Base-by-base conservation (phyloP, 2,797 vertebrate genomes). In the Enteromius fasciolatus region DNA sequence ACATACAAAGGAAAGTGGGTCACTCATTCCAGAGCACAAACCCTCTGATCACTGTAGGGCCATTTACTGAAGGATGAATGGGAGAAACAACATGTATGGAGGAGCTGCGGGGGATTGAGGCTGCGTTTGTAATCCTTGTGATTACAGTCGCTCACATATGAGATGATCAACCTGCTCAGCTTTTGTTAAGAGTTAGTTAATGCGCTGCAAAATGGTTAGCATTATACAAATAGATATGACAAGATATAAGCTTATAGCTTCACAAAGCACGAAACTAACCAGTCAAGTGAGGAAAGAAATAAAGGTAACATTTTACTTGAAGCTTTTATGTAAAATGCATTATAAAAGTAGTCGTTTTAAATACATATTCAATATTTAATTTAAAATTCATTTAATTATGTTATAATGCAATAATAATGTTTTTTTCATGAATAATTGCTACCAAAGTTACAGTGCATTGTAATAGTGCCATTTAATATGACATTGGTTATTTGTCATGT, bases 1-100 rank as follows among this genome's bases (percentile, higher is more conserved):
- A 78, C 84, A 83, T 83, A 91, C 90, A 90, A 91, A 90, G 81
- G 89, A 93, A 75, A 93, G 88, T 94, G 89, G 92, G 92, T 94
- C 92, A 92, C 69, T 87, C 84, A 85, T 87, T 87, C 41, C 59
- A 64, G 87, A 67, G 83, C 80, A 78, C 83, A 8, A 79, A 76
- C 85, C 72, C 59, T 48, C 4, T 75, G 50, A 69, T 14, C 57
- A 54, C 80, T 86, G 57, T 84, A 80, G 85, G 78, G 61, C 83
- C 82, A 83, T 87, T 87, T 88, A 86, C 85, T 87, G 66, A 39
- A 5, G 81, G 73, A 76, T 76, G 84, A 88, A 86, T 74, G 82
- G 76, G 87, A 83, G 83, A 44, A 31, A 73, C 69, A 76, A 14
- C 57, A 78, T 80, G 76, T 82, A 84, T 88, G 54, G 86, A 87